Base-by-base conservation (phyloP, 2,113 vertebrate species). In the Istiophorus platypterus region DNA sequence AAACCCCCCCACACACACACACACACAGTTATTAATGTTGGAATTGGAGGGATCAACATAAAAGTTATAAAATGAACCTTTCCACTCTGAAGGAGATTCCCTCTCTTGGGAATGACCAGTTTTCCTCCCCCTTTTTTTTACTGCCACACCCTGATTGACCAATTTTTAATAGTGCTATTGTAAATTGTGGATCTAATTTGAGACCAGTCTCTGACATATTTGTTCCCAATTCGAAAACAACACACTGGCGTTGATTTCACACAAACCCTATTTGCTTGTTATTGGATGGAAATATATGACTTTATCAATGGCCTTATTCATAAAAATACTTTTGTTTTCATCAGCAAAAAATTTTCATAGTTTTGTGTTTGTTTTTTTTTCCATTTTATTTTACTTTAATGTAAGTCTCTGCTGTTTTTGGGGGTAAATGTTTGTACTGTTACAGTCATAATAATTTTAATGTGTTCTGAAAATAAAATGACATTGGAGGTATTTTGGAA, bases 301-400 rank as follows among this genome's bases (percentile, higher is more conserved):
- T 82, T 72, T 85, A 83, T 86, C 58, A 51, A 92, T 85, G 89
- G 91, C 92, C 91, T 92, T 92, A 91, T 85, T 88, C 90, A 76
- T 80, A 81, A 85, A 76, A 11, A 14, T 20, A 6, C 34, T 54
- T 49, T 27, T 59, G 24, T 59, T 79, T 70, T 76, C 70, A 68
- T 64, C 56, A 47, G 65, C 47, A 73, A 47, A 72, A 41, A 49
- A 62, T 77, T 78, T 85, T 78, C 66, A 42, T 49, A 63, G n/a
- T n/a, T n/a, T n/a, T n/a, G n/a, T n/a, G n/a, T n/a, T n/a, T n/a
- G n/a, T n/a, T n/a, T 34, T 26, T 69, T 78, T 75, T 59, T 66
- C 52, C 49, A 41, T 71, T 87, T 41, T 52, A 17, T 76, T 73
- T 79, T 34, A 66, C 75, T 70, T 82, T 66, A 47, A 68, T 68